Evolutionary conservation across 2,113 vertebrate genomes (phyloP), one percentile per base, ranked within the genome.

Genomic region (Cygnus buccinator): DNA sequence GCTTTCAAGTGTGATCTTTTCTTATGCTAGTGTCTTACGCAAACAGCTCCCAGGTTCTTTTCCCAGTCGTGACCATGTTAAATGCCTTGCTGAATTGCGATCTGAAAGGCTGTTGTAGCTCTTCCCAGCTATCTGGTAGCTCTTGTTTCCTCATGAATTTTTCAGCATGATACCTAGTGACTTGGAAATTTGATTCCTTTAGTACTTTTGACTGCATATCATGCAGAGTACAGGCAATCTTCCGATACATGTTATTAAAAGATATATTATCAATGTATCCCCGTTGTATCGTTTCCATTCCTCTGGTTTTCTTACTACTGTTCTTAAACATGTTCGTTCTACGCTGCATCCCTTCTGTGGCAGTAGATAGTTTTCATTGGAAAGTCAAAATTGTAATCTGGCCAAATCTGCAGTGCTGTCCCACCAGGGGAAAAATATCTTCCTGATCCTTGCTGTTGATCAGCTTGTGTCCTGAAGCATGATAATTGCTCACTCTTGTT

Each of bases 381-480:
- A 13, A 94, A 90, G 78, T 83, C 86, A 79, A 71, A 92, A 86
- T 84, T 87, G 89, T 92, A 87, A 83, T 83, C 68, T 79, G 52
- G 95, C 86, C 95, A 97, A 91, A 76, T 92, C 88, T 87, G 88
- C 91, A 87, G 93, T 68, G 77, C 76, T 91, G 74, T 91, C 85
- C 93, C 94, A 92, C 84, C 89, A 93, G 92, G 95, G 83, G 77
- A 90, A 95, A 93, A 96, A 94, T 91, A 95, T 83, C 94, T 94
- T 96, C 90, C 89, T 95, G 93, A 95, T 90, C 93, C 94, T 97
- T 91, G 87, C 88, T 94, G 85, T 90, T 95, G 92, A 94, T 97
- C 95, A 96, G 87, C 91, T 90, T 94, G 84, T 93, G 85, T 90
- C 93, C 84, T 87, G 89, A 87, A 97, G 93, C 88, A 91, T 80